Evolutionary conservation across 53 echinoderm and acorn worm species (phyloP).

Genomic region (Holothuria scabra): DNA sequence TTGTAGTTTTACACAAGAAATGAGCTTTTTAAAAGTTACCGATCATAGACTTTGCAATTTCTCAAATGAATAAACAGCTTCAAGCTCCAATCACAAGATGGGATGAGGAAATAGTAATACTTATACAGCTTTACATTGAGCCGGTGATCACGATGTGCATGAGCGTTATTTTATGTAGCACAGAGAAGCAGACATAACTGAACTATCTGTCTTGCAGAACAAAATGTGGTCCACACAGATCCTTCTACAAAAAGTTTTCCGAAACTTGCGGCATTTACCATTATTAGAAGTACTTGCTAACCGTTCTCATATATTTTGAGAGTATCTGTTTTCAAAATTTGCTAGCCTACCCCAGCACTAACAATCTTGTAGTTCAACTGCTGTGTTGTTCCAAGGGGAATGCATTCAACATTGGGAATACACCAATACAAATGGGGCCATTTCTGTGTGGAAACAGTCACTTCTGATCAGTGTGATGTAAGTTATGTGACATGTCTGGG

Average conservation of each 20-base stretch:
- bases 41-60: slow-evolving; percentile 6
- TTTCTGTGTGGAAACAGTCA: too few relatives aligned
- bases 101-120: not conserved
- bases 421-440: too few relatives aligned
- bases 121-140: too few relatives aligned
- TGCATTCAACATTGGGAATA: not conserved
- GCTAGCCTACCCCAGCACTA: slow-evolving; percentile 7
- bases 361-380: not conserved
- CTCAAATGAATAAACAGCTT: slow-evolving; percentile 1
- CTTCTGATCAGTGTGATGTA: too few relatives aligned
- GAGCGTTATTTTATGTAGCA: too few relatives aligned
- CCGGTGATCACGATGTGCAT: too few relatives aligned
- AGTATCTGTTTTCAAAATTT: slow-evolving; percentile 27
- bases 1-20: slow-evolving; percentile 26
- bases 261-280: slow-evolving; percentile 20
- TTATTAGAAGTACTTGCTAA: slow-evolving; percentile 15
- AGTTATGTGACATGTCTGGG: too few relatives aligned
- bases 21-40: slow-evolving; percentile 14
- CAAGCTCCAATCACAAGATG: slow-evolving; percentile 15
- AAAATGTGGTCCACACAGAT: slow-evolving; percentile 13
- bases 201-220: not conserved
- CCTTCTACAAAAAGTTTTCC: not conserved
- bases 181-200: too few relatives aligned
- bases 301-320: not conserved
- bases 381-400: slow-evolving; percentile 7